These are phyloP conservation scores for Axinella damicornis DNA, from an alignment of 37 sponge, comb jelly and placozoan genomes.

Conservation along the genomic window DNA sequence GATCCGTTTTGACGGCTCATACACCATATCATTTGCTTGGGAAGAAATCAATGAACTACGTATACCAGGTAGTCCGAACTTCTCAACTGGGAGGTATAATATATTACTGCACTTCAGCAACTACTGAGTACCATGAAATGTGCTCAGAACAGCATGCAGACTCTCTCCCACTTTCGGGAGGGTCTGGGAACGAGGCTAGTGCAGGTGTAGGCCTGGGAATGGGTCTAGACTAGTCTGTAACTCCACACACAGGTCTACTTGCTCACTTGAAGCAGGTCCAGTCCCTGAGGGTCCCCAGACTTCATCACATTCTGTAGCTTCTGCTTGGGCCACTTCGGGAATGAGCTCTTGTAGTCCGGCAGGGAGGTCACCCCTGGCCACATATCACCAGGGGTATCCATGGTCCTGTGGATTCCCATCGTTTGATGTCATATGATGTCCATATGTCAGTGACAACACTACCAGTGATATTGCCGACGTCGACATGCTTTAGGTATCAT, in stretches of 20 bases:
- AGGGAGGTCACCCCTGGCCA: slow-evolving; percentile 94
- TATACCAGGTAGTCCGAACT: too few species aligned
- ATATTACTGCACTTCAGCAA: too few species aligned
- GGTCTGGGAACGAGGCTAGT: too few species aligned
- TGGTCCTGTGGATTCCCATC: slow-evolving; percentile 90
- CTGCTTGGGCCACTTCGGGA: slow-evolving; percentile 95
- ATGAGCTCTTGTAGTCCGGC: slow-evolving; percentile 93
- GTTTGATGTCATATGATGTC: neutral
- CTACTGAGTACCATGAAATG: too few species aligned
- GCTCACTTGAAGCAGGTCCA: slow-evolving; percentile 87
- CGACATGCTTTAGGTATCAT: too few species aligned
- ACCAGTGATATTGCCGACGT: too few species aligned
- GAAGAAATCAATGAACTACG: neutral
- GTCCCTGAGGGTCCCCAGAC: slow-evolving; percentile 46
- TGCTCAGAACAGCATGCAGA: too few species aligned
- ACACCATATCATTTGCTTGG: slow-evolving; percentile 86
- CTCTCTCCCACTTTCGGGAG: too few species aligned
- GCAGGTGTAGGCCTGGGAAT: too few species aligned
- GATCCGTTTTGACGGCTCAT: slow-evolving; percentile 83
- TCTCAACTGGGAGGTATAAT: too few species aligned
- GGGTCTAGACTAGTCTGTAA: too few species aligned
- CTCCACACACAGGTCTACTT: neutral
- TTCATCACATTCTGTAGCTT: slow-evolving; percentile 65
- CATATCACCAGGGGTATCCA: slow-evolving; percentile 95
- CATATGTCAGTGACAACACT: too few species aligned